Conservation (phyloP, 35 echinoderm and acorn worm genomes). For the Apostichopus californicus region DNA sequence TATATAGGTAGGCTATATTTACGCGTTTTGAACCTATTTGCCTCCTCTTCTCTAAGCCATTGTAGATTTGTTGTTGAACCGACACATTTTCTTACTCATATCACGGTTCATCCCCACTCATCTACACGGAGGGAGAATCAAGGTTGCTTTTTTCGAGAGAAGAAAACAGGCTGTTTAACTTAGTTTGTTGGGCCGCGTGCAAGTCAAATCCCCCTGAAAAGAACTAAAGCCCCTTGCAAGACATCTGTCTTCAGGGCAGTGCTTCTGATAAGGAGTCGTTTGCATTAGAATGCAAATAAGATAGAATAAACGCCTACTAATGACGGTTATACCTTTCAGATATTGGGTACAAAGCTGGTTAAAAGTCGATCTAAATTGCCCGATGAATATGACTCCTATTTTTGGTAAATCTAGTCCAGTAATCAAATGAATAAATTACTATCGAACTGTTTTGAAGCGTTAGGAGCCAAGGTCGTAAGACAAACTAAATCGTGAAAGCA, state of each 20-base stretch:
- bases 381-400: slow-evolving; percentile 19
- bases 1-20: too few species aligned
- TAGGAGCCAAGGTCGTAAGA: slow-evolving; percentile 48
- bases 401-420: slow-evolving; percentile 35
- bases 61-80: not conserved
- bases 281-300: slow-evolving; percentile 44
- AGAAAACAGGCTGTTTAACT: not conserved
- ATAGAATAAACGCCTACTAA: slow-evolving; percentile 35
- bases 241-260: slow-evolving; percentile 39
- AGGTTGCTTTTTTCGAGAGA: not conserved
- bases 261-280: slow-evolving; percentile 33
- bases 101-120: not conserved
- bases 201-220: slow-evolving; percentile 4
- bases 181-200: not conserved
- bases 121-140: not conserved
- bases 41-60: not conserved
- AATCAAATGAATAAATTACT: slow-evolving; percentile 61
- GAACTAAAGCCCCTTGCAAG: slow-evolving; percentile 8
- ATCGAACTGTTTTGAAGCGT: slow-evolving; percentile 18
- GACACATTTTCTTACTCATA: not conserved
- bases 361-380: slow-evolving; percentile 49
- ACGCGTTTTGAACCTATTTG: not conserved
- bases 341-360: slow-evolving; percentile 25
- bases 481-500: slow-evolving; percentile 47
- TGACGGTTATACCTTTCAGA: slow-evolving; percentile 33